phyloP scores from a whole-genome alignment of 2,113 vertebrate species.

The Arothron firmamentum region DNA sequence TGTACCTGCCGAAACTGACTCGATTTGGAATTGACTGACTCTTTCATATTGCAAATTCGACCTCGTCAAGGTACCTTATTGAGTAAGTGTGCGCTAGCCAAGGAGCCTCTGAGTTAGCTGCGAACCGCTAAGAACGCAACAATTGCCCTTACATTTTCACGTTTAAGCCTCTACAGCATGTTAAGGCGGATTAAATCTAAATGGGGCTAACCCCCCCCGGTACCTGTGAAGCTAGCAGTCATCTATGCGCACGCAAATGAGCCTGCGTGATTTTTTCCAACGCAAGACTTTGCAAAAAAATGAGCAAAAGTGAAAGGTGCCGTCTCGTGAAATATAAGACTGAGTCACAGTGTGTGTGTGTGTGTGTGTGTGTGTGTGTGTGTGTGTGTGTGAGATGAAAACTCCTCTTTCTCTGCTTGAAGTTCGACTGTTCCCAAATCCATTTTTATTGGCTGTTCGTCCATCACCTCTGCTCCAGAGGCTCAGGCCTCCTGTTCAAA shows the following conservation, averaged over 20 bases:
- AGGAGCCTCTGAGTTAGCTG: too few relatives aligned
- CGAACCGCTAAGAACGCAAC: too few relatives aligned
- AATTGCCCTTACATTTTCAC: too few relatives aligned
- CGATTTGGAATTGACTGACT: too few relatives aligned
- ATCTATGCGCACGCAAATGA: conserved; percentile 13
- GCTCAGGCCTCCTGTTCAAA: conserved; percentile 25
- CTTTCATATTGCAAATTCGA: too few relatives aligned
- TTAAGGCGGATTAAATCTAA: too few relatives aligned
- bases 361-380: conserved; percentile 18
- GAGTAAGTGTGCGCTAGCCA: too few relatives aligned
- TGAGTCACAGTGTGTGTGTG: conserved; percentile 19
- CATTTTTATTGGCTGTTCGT: conserved; percentile 31
- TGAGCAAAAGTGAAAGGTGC: conserved; percentile 36
- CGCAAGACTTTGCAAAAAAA: conserved; percentile 34
- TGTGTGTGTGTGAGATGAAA: conserved; percentile 27
- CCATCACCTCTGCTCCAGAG: conserved; percentile 24
- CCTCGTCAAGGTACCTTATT: too few relatives aligned
- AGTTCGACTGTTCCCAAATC: conserved; percentile 47
- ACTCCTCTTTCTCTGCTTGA: conserved; percentile 33
- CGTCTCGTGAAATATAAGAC: conserved; percentile 23
- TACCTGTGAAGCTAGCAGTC: too few relatives aligned
- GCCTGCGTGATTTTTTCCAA: conserved; percentile 40
- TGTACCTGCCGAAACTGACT: too few relatives aligned
- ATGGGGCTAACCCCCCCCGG: too few relatives aligned
- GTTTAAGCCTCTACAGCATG: too few relatives aligned